Percentiles rank a stretch among this genome's conserved stretches.
phyloP scores from a whole-genome alignment of 23 tunicate genomes.

The Styela clava region DNA sequence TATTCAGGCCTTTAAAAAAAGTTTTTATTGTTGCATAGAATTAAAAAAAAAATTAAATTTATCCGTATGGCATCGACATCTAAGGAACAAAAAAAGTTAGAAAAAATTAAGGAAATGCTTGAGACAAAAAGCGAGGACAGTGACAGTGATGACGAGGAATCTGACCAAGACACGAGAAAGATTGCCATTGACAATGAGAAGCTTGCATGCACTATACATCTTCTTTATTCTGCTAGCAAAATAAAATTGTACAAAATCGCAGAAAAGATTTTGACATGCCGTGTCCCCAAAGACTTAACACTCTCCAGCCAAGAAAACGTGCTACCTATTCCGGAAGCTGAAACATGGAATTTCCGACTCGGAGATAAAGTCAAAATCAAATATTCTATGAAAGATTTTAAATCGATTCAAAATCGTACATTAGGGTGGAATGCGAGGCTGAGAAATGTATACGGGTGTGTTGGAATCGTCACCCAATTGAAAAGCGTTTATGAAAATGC shows the following conservation, averaged over 20 bases:
- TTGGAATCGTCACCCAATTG: background rate
- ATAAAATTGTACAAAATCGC: conserved; percentile 6
- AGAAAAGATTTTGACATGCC: background rate
- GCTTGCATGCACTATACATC: background rate
- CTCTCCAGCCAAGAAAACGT: background rate
- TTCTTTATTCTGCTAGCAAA: conserved; percentile 9
- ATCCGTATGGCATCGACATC: background rate
- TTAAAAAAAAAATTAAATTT: too few species aligned
- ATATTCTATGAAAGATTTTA: conserved; percentile 16
- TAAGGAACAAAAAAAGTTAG: background rate
- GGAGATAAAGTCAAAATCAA: conserved; percentile 12
- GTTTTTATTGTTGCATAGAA: too few species aligned
- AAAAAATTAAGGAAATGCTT: background rate
- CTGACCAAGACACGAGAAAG: background rate
- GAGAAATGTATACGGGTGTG: background rate
- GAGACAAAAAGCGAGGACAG: background rate
- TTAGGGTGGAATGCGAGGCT: conserved; percentile 18
- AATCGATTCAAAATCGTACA: conserved; percentile 11
- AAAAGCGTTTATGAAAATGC: conserved; percentile 7
- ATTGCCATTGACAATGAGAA: background rate
- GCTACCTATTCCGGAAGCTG: background rate
- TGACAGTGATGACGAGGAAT: background rate
- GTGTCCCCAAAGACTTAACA: background rate
- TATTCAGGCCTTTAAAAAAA: too few species aligned
- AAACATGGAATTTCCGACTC: conserved; percentile 19